Base-by-base conservation (phyloP, 2,797 vertebrate genomes). In the Cossypha polioptera region DNA sequence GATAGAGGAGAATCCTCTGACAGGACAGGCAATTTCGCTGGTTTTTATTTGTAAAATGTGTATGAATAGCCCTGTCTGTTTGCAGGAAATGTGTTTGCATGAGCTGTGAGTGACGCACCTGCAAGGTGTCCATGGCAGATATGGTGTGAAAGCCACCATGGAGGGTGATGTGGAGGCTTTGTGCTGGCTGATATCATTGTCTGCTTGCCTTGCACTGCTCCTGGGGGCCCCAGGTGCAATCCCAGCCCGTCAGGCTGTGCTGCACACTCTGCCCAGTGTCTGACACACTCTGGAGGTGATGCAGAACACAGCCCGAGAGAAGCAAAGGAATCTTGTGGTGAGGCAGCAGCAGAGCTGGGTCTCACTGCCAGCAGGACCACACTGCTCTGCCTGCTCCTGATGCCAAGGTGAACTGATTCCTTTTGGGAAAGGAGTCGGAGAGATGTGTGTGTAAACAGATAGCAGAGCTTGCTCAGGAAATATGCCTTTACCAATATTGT, bases 251-350 rank as follows among this genome's bases (percentile, higher is more conserved):
- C 68, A 57, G 75, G 31, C n/a, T 35, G 36, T 47, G 68, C 11
- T 63, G 42, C 42, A 40, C 48, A 5, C 31, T 5, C 12, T 84
- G 89, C 5, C 58, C 42, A 13, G 40, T 29, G 31, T 13, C 40
- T 73, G 68, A 2, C 1, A 1, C 7, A 0, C 40, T 31, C 38
- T 0, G 3, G 19, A n/a, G 47, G 16, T 19, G 43, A n/a, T 13
- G 28, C 26, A 20, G 28, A 24, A 13, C 14, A 5, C 9, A 22
- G 21, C 13, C 57, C 1, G 0, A 13, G 51, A 0, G 5, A 14
- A 69, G 18, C 2, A 51, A 10, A 17, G 40, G 13, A 16, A 51
- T 2, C 7, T 2, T 1, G 17, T 15, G 61, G 31, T 40, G 58
- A 72, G 38, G 67, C 54, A 33, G 69, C 31, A 51, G 48, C 77